Percentiles rank a stretch among this genome's conserved stretches.
These are phyloP conservation scores for Nasua narica DNA, from an alignment of 2,797 vertebrate genomes.

Conservation along the genomic window DNA sequence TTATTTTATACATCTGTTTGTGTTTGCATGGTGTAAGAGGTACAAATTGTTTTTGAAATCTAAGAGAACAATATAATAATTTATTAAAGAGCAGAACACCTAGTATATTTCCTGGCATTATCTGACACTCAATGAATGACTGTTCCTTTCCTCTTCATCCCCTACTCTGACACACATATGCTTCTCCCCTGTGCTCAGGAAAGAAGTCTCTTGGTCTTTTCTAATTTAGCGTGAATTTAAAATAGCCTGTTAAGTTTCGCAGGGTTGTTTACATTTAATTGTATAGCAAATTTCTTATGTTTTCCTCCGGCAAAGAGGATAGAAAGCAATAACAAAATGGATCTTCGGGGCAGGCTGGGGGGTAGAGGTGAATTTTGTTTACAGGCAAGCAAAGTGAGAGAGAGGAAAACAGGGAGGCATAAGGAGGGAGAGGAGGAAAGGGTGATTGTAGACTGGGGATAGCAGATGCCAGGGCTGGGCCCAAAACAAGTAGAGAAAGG, in stretches of 20 bases:
- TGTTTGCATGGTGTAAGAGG: background rate
- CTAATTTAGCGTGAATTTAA: background rate
- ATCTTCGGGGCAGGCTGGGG: background rate
- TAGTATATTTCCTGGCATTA: background rate
- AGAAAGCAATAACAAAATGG: background rate
- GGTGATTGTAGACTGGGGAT: background rate
- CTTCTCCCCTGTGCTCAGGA: background rate
- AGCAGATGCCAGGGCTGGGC: background rate
- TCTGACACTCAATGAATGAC: background rate
- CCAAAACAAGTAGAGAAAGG: background rate
- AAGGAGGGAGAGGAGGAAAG: background rate
- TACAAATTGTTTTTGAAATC: conserved; percentile 1
- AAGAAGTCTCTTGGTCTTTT: background rate
- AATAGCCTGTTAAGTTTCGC: background rate
- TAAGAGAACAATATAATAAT: background rate
- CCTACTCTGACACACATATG: background rate
- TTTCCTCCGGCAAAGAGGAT: background rate
- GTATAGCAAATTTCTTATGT: background rate
- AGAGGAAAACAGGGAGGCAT: background rate
- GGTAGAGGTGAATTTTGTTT: background rate
- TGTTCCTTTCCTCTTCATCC: background rate
- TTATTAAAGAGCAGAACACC: background rate
- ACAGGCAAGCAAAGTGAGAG: background rate
- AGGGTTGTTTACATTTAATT: background rate
- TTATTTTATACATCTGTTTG: background rate